Evolutionary conservation across 2,888 invertebrate genomes (phyloP).

Genomic region (Maniola hyperantus): DNA sequence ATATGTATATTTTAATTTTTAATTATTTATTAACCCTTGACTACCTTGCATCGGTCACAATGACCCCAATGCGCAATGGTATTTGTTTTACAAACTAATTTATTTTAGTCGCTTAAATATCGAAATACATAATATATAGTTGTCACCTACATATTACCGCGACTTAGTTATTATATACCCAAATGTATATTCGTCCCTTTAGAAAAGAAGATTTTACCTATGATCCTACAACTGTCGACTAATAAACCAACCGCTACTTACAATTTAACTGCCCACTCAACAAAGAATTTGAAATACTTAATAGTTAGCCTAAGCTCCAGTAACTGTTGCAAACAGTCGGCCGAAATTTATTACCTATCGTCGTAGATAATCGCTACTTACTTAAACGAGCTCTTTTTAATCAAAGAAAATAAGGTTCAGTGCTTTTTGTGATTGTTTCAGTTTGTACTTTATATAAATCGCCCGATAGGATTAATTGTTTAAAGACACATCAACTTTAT

Average conservation of each 20-base stretch:
- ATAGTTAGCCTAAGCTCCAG: slow-evolving; percentile 42
- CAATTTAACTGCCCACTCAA: slow-evolving; percentile 74
- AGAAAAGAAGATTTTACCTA: not conserved
- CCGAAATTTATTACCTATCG: slow-evolving; percentile 22
- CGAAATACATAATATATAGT: no score
- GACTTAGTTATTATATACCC: not conserved
- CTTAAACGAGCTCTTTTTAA: slow-evolving; percentile 15
- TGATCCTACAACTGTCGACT: not conserved
- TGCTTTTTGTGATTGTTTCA: slow-evolving; percentile 1
- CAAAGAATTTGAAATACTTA: slow-evolving; percentile 71
- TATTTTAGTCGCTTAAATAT: no score
- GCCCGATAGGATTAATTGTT: no score
- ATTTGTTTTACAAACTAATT: no score
- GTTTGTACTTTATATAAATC: not conserved
- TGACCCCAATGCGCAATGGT: no score
- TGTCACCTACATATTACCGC: no score
- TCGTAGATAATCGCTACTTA: slow-evolving; percentile 21
- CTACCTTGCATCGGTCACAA: not conserved
- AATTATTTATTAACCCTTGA: no score
- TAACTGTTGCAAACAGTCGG: slow-evolving; percentile 48
- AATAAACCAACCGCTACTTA: slow-evolving; percentile 66
- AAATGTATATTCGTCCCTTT: no score
- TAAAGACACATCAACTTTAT: no score
- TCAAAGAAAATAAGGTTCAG: slow-evolving; percentile 9
- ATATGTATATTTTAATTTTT: no score